Evolutionary conservation across 2,888 invertebrate species (phyloP).

Genomic region (Beris chalybata): DNA sequence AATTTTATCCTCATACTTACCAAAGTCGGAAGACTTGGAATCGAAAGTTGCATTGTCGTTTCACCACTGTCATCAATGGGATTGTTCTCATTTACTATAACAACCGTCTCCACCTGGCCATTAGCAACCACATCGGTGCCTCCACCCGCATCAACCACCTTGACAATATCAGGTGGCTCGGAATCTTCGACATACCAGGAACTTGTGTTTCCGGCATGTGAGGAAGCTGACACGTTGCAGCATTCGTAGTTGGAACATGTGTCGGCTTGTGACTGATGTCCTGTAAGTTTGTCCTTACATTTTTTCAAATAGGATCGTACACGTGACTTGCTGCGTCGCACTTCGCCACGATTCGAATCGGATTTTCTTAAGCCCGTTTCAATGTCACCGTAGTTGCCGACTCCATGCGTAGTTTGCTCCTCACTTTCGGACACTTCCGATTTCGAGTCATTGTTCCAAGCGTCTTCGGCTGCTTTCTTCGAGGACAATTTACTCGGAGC

Average conservation of each 20-base stretch:
- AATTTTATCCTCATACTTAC: constrained; percentile 1
- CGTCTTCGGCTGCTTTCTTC: constrained; percentile 33
- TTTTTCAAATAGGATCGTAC: constrained; percentile 55
- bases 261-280: constrained; percentile 42
- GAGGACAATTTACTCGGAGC: constrained; percentile 31
- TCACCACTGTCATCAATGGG: not conserved
- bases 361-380: constrained; percentile 25
- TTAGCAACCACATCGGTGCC: not conserved
- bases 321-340: constrained; percentile 54
- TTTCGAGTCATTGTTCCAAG: constrained; percentile 30
- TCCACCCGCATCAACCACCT: constrained; percentile 7
- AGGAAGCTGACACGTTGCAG: constrained; percentile 20
- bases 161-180: constrained; percentile 34
- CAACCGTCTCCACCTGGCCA: not conserved
- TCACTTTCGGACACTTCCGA: not conserved
- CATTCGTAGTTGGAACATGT: constrained; percentile 31
- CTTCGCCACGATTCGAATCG: constrained; percentile 36
- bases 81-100: not conserved
- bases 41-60: not conserved
- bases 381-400: constrained; percentile 8
- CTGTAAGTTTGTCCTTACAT: constrained; percentile 55
- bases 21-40: not conserved
- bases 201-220: constrained; percentile 28
- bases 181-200: constrained; percentile 42
- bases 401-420: not conserved